Evolutionary conservation across 2,113 vertebrate species (phyloP), one percentile per base, ranked within the genome.

Genomic region (Thermophis baileyi): DNA sequence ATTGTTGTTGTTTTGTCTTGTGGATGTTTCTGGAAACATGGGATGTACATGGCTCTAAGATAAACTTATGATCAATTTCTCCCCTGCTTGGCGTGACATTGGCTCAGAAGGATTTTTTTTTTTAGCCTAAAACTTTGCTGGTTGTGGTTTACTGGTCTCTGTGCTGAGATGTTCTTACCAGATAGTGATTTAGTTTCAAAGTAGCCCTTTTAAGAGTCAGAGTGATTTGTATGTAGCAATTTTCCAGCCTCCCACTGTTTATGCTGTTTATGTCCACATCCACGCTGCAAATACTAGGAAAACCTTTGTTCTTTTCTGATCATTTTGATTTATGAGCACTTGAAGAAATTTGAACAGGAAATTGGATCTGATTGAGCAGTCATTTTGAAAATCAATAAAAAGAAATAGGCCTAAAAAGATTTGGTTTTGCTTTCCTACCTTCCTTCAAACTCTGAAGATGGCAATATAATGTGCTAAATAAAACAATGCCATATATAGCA

Each of bases 271-370:
- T 90, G 90, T 81, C 90, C 90, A 88, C 4, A n/a, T 30, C 22
- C 96, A n/a, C 2, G 57, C 69, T 93, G 85, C 47, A 92, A 95
- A 55, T 18, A 88, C 6, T 50, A 87, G 89, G 47, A 87, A 93
- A 90, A 74, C 1, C 22, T 93, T 81, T 81, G 54, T 54, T 86
- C 35, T 87, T 35, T 87, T 93, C 57, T 91, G 51, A 88, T 93
- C 1, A 89, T 90, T 91, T 93, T 93, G 47, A 69, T 89, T 92
- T 89, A 85, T 18, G 6, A 74, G 57, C 89, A 27, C 87, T 55
- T 86, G 24, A 94, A 90, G 7, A 93, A 91, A 86, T 89, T 54
- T 89, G 40, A 89, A 74, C 30, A 60, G 25, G 90, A 92, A 91
- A 87, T 90, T 87, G 91, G 50, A 87, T 92, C 93, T 90, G 47